Percentiles rank a stretch among this genome's conserved stretches.
Conservation (phyloP, 2,113 vertebrate species). For the Zosterops pallidus region DNA sequence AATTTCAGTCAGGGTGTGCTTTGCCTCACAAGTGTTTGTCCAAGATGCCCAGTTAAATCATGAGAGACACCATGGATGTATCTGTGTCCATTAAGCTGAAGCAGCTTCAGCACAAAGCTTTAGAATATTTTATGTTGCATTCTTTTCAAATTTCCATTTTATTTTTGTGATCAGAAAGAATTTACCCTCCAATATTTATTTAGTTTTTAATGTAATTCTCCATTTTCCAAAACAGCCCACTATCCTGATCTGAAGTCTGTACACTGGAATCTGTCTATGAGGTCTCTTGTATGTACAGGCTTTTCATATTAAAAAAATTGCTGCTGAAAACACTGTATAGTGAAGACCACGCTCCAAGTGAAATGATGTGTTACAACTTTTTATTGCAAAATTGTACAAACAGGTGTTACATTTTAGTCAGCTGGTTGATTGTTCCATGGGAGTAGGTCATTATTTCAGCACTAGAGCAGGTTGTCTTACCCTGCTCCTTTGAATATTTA, state of each 20-base stretch:
- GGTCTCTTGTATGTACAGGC: not conserved
- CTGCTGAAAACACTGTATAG: not conserved
- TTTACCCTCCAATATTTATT: not conserved
- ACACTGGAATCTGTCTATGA: not conserved
- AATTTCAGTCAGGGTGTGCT: not conserved
- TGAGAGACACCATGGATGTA: not conserved
- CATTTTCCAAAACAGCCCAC: not conserved
- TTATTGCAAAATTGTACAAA: not conserved
- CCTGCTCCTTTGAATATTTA: not conserved
- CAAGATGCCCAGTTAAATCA: not conserved
- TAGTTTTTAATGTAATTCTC: not conserved
- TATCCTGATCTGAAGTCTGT: not conserved
- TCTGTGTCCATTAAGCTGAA: not conserved
- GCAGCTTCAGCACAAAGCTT: not conserved
- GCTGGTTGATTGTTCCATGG: not conserved
- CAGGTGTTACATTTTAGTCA: not conserved
- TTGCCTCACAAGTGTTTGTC: not conserved
- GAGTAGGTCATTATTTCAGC: not conserved
- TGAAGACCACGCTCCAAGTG: not conserved
- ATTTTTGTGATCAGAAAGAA: not conserved
- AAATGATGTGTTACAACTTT: not conserved
- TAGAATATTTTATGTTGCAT: not conserved
- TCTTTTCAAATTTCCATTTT: not conserved
- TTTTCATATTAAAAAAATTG: not conserved
- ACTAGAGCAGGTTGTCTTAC: not conserved